A percentile compares a stretch with the other conserved stretches of the same genome.
These are phyloP conservation scores for Scylla paramamosain DNA, from an alignment of 1,140 invertebrate species.

Conservation along the genomic window DNA sequence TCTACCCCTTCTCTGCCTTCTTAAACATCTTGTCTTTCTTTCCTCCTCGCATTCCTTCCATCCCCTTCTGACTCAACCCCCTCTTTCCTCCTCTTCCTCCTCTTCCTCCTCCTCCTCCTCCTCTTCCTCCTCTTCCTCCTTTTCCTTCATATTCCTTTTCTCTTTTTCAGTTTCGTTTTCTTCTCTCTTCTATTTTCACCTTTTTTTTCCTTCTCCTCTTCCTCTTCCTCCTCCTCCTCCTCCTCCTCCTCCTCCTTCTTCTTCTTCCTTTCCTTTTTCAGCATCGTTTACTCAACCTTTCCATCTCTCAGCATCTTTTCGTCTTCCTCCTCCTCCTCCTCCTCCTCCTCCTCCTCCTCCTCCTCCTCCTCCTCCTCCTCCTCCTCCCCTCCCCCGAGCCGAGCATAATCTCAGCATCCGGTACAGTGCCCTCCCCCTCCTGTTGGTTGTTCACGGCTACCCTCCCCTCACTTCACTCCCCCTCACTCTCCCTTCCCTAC, in stretches of 20 bases:
- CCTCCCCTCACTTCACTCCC: not conserved
- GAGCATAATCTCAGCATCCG: not conserved
- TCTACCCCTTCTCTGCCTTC: too few relatives aligned
- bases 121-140: too few relatives aligned
- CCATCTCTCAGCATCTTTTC: not conserved
- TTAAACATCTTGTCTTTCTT: too few relatives aligned
- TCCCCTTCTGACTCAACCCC: too few relatives aligned
- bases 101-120: too few relatives aligned
- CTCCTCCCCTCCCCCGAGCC: not conserved
- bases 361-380: not conserved
- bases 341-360: not conserved
- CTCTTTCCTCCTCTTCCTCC: too few relatives aligned
- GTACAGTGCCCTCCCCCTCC: not conserved
- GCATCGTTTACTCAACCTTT: not conserved
- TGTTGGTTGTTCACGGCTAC: not conserved
- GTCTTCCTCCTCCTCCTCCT: not conserved
- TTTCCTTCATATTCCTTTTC: too few relatives aligned
- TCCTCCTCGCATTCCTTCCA: too few relatives aligned
- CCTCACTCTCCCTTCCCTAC: not conserved
- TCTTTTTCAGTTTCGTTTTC: not conserved
- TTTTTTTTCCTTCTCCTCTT: not conserved
- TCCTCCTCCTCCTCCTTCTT: too few relatives aligned
- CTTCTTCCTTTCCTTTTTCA: too few relatives aligned
- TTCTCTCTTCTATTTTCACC: not conserved
- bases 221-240: not conserved